A percentile compares a stretch with the other conserved stretches of the same genome.
phyloP scores from a whole-genome alignment of 2,113 vertebrate species.

The Epinephelus moara region DNA sequence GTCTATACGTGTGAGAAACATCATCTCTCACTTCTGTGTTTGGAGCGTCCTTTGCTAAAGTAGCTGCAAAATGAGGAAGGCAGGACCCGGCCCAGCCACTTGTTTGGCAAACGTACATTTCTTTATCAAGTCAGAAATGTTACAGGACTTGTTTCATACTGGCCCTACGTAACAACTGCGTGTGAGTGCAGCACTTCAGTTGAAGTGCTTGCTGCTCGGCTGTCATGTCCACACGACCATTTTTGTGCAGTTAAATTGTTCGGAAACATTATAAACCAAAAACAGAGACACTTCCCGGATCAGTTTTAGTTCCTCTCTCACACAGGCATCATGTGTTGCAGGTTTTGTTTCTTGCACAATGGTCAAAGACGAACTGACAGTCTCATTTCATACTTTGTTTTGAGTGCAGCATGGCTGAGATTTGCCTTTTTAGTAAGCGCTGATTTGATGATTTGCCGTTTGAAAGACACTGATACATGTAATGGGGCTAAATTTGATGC shows the following conservation, averaged over 20 bases:
- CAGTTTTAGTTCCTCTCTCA: conserved; percentile 67
- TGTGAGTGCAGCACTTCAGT: neutral
- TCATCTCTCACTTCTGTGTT: conserved; percentile 9
- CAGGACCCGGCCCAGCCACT: neutral
- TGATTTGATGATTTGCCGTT: neutral
- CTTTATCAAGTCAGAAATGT: conserved; percentile 48
- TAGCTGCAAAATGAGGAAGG: conserved; percentile 36
- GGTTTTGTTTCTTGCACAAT: conserved; percentile 16
- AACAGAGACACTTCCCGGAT: conserved; percentile 46
- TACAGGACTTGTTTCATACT: conserved; percentile 42
- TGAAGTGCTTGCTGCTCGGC: neutral
- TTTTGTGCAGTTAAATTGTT: neutral
- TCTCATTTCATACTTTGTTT: neutral
- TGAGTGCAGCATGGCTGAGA: neutral
- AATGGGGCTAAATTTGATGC: neutral
- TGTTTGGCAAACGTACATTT: neutral
- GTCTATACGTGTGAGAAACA: neutral
- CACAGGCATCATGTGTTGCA: conserved; percentile 36
- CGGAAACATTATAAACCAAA: conserved; percentile 8
- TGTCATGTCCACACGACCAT: neutral
- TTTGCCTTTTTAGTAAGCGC: neutral
- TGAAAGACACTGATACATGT: neutral
- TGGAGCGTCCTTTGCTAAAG: neutral
- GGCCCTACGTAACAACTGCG: neutral
- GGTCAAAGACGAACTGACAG: neutral